A percentile compares a stretch with the other conserved stretches of the same genome.
Conservation (phyloP, 2,888 invertebrate genomes). For the Diadromus collaris region DNA sequence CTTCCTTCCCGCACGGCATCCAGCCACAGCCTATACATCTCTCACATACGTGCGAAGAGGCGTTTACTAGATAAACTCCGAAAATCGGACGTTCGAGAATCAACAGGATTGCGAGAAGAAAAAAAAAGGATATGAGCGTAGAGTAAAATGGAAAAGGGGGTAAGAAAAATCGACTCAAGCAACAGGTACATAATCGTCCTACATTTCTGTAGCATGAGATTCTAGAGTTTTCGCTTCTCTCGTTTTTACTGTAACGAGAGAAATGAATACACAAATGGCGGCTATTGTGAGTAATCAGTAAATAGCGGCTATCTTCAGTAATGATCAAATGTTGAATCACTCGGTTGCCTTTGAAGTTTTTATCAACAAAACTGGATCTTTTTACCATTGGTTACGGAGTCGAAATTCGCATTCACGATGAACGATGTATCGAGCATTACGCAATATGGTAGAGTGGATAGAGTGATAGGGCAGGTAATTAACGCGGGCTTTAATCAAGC, state of each 20-base stretch:
- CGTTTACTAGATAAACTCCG: conserved; percentile 10
- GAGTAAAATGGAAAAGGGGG: neutral
- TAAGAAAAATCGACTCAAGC: conserved; percentile 6
- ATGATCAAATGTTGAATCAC: neutral
- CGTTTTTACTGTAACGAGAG: neutral
- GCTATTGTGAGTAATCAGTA: neutral
- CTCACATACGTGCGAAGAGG: neutral
- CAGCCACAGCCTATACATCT: neutral
- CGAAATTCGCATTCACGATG: neutral
- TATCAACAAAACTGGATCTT: neutral
- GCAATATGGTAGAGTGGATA: neutral
- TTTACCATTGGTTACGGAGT: neutral
- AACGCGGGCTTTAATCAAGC: conserved; percentile 42
- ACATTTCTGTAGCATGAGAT: neutral
- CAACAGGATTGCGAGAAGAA: neutral
- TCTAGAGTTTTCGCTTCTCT: neutral
- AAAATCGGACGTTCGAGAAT: neutral
- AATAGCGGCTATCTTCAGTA: neutral
- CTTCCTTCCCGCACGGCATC: conserved; percentile 3
- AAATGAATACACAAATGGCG: neutral
- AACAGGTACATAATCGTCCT: conserved; percentile 25
- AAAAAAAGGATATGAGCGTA: neutral
- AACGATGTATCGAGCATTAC: neutral
- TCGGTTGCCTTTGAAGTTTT: neutral
- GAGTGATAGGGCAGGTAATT: conserved; percentile 30